Evolutionary conservation across 2,797 vertebrate species (phyloP), one percentile per base, ranked within the genome.

Genomic region (Picus viridis): DNA sequence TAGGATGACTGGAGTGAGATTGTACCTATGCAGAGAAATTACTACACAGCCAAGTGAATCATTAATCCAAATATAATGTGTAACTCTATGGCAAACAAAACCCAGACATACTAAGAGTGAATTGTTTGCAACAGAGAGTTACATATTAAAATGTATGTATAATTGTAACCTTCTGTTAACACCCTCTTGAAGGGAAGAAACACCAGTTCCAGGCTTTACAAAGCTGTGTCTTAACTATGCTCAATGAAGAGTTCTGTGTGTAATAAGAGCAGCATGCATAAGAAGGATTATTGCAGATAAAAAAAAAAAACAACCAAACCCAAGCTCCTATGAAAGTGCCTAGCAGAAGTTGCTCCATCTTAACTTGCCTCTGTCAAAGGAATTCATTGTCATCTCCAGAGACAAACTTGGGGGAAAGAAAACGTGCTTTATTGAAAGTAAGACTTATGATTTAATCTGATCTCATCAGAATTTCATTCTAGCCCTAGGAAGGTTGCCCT

Each of bases 71-170:
- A 90, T 84, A 82, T 72, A 96, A 97, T 67, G 54, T 96, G 86
- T 94, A 96, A 94, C 93, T 96, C 95, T 43, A 82, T 34, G 53
- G 91, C 91, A 95, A 95, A 95, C 87, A 96, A 95, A 93, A 89
- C 73, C 56, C 89, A 97, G 95, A 83, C 79, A n/a, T 92, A 86
- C 76, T 89, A 91, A 89, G 59, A 86, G 76, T 90, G 77, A 95
- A 93, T 69, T 94, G 93, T 93, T 97, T 96, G 94, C 94, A 93
- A 92, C 82, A 89, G 75, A 92, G 29, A 74, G 92, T 97, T 97
- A 96, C 79, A 90, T 96, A 95, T 97, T 96, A 96, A 97, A 96
- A 96, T 61, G 39, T 59, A 88, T 80, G 64, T 76, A 92, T 94
- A 95, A 96, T 94, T 92, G 87, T 88, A 95, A 93, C 90, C 81